Base-by-base conservation (phyloP, 2,888 invertebrate genomes). In the Anticlea derivata region DNA sequence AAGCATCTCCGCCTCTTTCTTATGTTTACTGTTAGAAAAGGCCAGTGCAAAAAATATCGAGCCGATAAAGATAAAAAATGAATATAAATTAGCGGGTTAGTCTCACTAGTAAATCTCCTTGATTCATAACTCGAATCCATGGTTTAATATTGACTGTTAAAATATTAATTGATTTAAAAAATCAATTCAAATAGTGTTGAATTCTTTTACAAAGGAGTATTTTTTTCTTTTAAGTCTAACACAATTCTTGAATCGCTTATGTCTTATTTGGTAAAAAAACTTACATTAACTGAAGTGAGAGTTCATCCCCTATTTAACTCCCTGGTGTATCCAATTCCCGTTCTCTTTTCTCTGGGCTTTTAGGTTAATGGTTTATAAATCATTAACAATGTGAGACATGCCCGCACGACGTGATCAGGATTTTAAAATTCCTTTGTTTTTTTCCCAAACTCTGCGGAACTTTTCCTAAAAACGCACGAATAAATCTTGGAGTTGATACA, bases 361-460 rank as follows among this genome's bases (percentile, higher is more conserved):
- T 78, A 81, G 75, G 73, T 72, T 78, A 80, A 81, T 81, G 80
- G 73, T 73, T 77, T 76, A 78, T 81, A 80, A 81, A 83, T 82
- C 76, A 80, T 81, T 78, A 78, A 82, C 77, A 76, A 75, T 75
- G 75, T 67, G 70, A 77, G 73, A 72, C 75, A 78, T 72, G 53
- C 71, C 67, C 62, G 56, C 66, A 65, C 60, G 65, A 68, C 73
- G 78, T 75, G 76, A 73, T 68, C 68, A 57, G 66, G 51, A 67
- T 55, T 53, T 51, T 49, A 49, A 57, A 68, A 66, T 66, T 44
- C 40, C 34, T 53, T 53, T 53, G 53, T 53, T 53, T 51, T 52
- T 52, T 29, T 17, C 44, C 17, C 22, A 46, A 37, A 35, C 10
- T 26, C 12, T 17, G 44, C 7, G 4, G 65, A 58, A 58, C n/a